Evolutionary conservation across 2,888 invertebrate genomes (phyloP).

Genomic region (Macaria notata): DNA sequence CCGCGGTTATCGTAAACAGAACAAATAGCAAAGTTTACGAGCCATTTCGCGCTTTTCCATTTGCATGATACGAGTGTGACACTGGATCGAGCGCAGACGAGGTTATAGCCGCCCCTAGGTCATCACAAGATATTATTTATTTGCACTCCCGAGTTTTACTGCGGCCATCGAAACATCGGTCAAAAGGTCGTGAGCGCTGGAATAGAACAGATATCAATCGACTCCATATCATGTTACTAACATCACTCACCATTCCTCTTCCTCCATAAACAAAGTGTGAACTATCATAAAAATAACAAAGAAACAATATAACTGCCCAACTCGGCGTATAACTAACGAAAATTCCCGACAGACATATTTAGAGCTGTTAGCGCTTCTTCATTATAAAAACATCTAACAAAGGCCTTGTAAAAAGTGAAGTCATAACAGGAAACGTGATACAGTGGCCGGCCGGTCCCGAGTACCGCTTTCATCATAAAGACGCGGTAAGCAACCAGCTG

Average conservation of each 20-base stretch:
- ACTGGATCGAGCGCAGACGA: constrained; percentile 42
- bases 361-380: constrained; percentile 66
- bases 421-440: constrained; percentile 81
- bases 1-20: constrained; percentile 77
- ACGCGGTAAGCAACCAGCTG: constrained; percentile 73
- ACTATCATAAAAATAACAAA: constrained; percentile 52
- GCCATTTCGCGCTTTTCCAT: constrained; percentile 73
- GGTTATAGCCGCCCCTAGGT: constrained; percentile 49
- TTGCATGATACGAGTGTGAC: constrained; percentile 67
- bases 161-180: constrained; percentile 11
- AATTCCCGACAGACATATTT: constrained; percentile 57
- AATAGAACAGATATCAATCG: constrained; percentile 17
- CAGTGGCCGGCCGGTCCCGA: constrained; percentile 61
- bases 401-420: constrained; percentile 76
- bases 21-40: constrained; percentile 77
- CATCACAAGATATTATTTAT: constrained; percentile 46
- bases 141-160: constrained; percentile 30
- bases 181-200: constrained; percentile 6
- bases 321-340: constrained; percentile 52
- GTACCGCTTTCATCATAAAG: constrained; percentile 75
- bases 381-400: constrained; percentile 70
- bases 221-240: constrained; percentile 14
- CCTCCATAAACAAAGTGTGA: constrained; percentile 51
- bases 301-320: constrained; percentile 55
- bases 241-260: constrained; percentile 27